Base-by-base conservation (phyloP, 2,113 vertebrate genomes). In the Lagopus leucura region DNA sequence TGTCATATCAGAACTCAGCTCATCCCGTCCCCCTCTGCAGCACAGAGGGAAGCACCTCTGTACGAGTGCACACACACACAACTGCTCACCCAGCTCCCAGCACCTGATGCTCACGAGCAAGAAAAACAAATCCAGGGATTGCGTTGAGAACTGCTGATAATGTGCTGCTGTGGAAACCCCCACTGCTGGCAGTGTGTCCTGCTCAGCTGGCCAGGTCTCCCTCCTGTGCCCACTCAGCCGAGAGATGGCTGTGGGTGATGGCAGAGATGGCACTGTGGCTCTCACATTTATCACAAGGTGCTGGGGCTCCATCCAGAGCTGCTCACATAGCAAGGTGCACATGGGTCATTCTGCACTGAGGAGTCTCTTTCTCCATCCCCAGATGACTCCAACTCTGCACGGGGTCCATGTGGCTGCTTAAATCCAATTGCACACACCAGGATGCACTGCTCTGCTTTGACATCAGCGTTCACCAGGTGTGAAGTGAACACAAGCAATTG, bases 21-120 rank as follows among this genome's bases (percentile, higher is more conserved):
- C 54, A 10, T 5, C 36, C 52, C 11, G 47, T 18, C 27, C 30
- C 72, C 21, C 13, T 30, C 2, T 3, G 4, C 1, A 1, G 21
- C 52, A 24, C 0, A 38, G 38, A 38, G 38, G 38, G 38, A 38
- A 38, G 38, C 38, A 38, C 38, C 8, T 38, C 38, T 38, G 3
- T 5, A 17, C 1, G 3, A 71, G 73, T 3, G 32, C 3, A 25
- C 7, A n/a, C 60, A 13, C 40, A 3, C 0, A 3, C 0, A 64
- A 6, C 40, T 13, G 40, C 80, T 36, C 8, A 0, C 36, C 52
- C 61, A 43, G 28, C 78, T 13, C 57, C 78, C 43, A 9, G 3
- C 54, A 2, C 61, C 25, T 60, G 43, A 15, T 16, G 11, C 32
- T 16, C 8, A 12, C 48, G n/a, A 55, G 67, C 34, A 42, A 42